phyloP scores from a whole-genome alignment of 2,113 vertebrate genomes.

The Cisticola juncidis region DNA sequence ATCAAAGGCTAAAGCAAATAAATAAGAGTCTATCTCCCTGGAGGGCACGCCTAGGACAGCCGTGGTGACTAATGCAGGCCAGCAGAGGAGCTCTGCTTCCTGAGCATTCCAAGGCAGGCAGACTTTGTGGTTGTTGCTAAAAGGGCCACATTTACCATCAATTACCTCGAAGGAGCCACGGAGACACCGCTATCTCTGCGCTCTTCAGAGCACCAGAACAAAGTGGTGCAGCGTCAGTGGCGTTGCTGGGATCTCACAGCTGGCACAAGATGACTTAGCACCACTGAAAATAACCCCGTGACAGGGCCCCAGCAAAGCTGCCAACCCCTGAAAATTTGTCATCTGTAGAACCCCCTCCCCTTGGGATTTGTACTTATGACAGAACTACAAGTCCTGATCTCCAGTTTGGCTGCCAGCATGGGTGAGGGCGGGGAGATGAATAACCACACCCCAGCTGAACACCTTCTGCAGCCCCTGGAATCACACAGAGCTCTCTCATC shows the following conservation, averaged over 20 bases:
- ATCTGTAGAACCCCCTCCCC: neutral
- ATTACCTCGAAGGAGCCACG: neutral
- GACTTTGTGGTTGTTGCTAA: neutral
- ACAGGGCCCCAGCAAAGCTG: neutral
- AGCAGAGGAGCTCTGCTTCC: slow-evolving; percentile 16
- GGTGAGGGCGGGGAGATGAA: neutral
- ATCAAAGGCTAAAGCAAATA: slow-evolving; percentile 46
- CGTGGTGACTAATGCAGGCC: slow-evolving; percentile 2
- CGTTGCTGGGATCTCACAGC: neutral
- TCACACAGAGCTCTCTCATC: neutral
- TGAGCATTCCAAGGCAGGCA: neutral
- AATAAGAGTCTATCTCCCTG: neutral
- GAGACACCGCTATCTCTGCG: neutral
- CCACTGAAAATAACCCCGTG: neutral
- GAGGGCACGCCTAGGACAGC: neutral
- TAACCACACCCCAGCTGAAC: neutral
- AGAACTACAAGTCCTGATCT: neutral
- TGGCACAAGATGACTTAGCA: slow-evolving; percentile 13
- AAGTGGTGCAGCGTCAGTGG: neutral
- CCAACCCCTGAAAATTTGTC: neutral
- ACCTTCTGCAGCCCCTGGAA: neutral
- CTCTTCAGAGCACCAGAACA: neutral
- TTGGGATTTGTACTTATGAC: neutral
- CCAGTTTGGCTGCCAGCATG: neutral
- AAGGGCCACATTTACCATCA: neutral